Percentiles rank a stretch among this genome's conserved stretches.
Evolutionary conservation across 2,113 vertebrate genomes (phyloP).

Genomic region (Pelmatolapia mariae): DNA sequence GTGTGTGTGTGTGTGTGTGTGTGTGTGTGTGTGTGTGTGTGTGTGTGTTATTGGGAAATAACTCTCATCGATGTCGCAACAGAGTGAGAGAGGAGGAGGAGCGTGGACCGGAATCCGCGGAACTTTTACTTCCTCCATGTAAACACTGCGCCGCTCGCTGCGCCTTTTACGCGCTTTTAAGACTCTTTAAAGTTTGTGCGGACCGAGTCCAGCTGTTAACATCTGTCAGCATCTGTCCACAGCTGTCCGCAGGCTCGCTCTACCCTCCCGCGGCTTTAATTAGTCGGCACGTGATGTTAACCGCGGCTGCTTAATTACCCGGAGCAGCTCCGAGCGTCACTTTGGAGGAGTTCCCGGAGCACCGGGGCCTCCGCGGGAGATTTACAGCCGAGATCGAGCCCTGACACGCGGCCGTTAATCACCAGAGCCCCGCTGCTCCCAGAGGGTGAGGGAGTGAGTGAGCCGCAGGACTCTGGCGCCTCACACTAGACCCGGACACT

Average conservation of each 20-base stretch:
- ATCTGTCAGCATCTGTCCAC: not conserved
- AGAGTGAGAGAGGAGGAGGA: not conserved
- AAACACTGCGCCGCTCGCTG: not conserved
- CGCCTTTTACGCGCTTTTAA: not conserved
- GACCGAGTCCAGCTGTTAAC: not conserved
- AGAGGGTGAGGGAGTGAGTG: not conserved
- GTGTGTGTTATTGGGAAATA: not conserved
- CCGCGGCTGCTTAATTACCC: not conserved
- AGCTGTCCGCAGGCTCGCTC: not conserved
- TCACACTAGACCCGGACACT: not conserved
- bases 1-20: not conserved
- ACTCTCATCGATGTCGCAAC: not conserved
- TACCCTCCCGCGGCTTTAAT: not conserved
- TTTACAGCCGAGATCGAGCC: not conserved
- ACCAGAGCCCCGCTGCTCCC: not conserved
- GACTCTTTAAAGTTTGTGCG: not conserved
- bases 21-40: not conserved
- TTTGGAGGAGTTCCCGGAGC: not conserved
- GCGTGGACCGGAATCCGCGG: slow-evolving; percentile 26
- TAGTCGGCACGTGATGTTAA: not conserved
- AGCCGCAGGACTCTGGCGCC: not conserved
- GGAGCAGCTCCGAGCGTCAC: not conserved
- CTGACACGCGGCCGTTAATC: not conserved
- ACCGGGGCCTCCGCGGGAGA: not conserved
- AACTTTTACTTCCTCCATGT: not conserved